Evolutionary conservation across 2,888 invertebrate species (phyloP).

Genomic region (Caenorhabditis sulstoni): DNA sequence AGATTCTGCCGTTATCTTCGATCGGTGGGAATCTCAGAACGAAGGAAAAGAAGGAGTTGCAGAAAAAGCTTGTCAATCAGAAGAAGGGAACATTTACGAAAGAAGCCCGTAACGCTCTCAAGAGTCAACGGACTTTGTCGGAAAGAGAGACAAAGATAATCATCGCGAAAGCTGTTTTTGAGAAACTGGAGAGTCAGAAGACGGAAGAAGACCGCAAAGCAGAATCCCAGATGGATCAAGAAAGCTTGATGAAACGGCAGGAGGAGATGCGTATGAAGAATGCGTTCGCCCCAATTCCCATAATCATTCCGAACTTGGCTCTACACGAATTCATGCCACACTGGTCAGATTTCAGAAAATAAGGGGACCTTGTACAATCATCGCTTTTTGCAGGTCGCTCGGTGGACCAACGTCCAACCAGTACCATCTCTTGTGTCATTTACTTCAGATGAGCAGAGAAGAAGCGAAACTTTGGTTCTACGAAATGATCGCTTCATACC

Average conservation of each 20-base stretch:
- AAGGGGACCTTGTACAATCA: neutral
- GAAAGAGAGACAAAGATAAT: too few relatives aligned
- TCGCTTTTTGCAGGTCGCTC: slow-evolving; percentile 6
- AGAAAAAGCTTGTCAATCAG: neutral
- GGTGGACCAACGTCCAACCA: slow-evolving; percentile 20
- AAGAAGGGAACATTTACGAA: neutral
- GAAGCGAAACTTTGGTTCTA: slow-evolving; percentile 1
- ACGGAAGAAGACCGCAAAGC: neutral
- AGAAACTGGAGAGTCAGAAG: too few relatives aligned
- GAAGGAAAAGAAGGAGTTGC: neutral
- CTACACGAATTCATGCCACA: slow-evolving; percentile 5
- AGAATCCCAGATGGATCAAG: neutral
- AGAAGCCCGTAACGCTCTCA: too few relatives aligned
- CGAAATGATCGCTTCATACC: slow-evolving; percentile 14
- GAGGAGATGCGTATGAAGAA: neutral
- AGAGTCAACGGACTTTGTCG: too few relatives aligned
- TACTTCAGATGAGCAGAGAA: slow-evolving; percentile 13
- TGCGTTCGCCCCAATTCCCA: neutral
- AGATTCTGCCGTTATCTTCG: neutral
- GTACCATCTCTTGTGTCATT: slow-evolving; percentile 7
- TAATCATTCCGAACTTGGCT: neutral
- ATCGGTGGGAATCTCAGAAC: neutral
- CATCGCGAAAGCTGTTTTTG: too few relatives aligned
- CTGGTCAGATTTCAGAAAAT: slow-evolving; percentile 4
- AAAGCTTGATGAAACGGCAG: neutral